Evolutionary conservation across 37 sponge, comb jelly and placozoan species (phyloP).

Genomic region (Cliona cf. orientalis): DNA sequence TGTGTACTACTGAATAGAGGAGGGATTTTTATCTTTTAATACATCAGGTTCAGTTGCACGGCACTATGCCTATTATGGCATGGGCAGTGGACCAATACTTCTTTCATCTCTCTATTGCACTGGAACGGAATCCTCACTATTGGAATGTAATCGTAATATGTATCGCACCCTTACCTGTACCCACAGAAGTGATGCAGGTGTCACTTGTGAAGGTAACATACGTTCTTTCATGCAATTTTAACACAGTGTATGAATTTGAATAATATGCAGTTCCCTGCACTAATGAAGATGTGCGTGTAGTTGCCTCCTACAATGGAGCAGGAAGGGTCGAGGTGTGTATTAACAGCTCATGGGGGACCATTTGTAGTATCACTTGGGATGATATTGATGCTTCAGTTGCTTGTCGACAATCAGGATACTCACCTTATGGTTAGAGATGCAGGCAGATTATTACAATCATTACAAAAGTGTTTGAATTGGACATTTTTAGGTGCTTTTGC

Average conservation of each 20-base stretch:
- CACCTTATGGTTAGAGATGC: too few relatives aligned
- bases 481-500: neutral
- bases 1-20: too few relatives aligned
- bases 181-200: conserved; percentile 34
- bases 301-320: too few relatives aligned
- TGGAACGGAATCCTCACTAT: conserved; percentile 16
- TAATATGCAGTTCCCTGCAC: too few relatives aligned
- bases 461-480: too few relatives aligned
- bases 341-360: too few relatives aligned
- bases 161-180: neutral
- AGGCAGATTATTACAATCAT: too few relatives aligned
- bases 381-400: too few relatives aligned
- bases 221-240: neutral
- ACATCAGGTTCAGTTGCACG: neutral
- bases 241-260: neutral
- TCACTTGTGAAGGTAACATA: conserved; percentile 17
- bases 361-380: too few relatives aligned
- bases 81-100: conserved; percentile 22
- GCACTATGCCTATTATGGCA: conserved; percentile 15
- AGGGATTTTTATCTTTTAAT: neutral
- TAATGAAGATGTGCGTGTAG: too few relatives aligned
- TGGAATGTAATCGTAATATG: neutral
- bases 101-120: conserved; percentile 11
- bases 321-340: too few relatives aligned
- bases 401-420: too few relatives aligned